These are phyloP conservation scores for Lissonota sp. DNA, from an alignment of 2,888 invertebrate species.

Conservation along the genomic window DNA sequence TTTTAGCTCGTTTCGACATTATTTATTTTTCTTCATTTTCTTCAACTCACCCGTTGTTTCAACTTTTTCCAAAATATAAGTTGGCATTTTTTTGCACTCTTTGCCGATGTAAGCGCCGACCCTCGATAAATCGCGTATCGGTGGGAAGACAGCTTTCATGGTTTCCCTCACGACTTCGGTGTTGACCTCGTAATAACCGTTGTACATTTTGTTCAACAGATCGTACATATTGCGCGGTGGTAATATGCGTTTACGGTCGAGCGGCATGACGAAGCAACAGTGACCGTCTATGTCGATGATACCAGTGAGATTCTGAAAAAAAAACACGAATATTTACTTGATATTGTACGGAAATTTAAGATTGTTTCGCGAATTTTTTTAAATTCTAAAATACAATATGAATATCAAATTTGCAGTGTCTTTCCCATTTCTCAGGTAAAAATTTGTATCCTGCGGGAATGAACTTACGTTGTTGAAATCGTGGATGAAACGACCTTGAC, in stretches of 20 bases:
- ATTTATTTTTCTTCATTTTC: not conserved
- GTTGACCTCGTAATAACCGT: slow-evolving; percentile 92
- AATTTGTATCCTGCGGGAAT: not conserved
- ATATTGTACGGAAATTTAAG: slow-evolving; percentile 8
- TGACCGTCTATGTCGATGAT: slow-evolving; percentile 91
- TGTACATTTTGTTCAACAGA: slow-evolving; percentile 91
- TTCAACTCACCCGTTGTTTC: slow-evolving; percentile 87
- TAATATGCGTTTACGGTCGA: slow-evolving; percentile 91
- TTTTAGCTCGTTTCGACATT: not conserved
- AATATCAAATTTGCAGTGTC: no score
- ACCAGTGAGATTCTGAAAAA: slow-evolving; percentile 87
- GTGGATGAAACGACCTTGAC: slow-evolving; percentile 94
- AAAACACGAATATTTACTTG: slow-evolving; percentile 21
- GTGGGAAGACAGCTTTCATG: slow-evolving; percentile 90
- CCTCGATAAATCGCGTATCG: slow-evolving; percentile 87
- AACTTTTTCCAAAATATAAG: slow-evolving; percentile 90
- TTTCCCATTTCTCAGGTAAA: no score
- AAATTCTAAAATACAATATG: no score
- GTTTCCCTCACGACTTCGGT: slow-evolving; percentile 90
- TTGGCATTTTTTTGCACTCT: slow-evolving; percentile 89
- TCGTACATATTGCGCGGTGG: slow-evolving; percentile 93
- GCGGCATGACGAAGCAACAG: slow-evolving; percentile 96
- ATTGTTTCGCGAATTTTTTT: no score
- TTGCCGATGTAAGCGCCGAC: slow-evolving; percentile 89
- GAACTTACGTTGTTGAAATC: slow-evolving; percentile 91